Conservation (phyloP, 1,140 invertebrate genomes). For the Eriocheir sinensis region DNA sequence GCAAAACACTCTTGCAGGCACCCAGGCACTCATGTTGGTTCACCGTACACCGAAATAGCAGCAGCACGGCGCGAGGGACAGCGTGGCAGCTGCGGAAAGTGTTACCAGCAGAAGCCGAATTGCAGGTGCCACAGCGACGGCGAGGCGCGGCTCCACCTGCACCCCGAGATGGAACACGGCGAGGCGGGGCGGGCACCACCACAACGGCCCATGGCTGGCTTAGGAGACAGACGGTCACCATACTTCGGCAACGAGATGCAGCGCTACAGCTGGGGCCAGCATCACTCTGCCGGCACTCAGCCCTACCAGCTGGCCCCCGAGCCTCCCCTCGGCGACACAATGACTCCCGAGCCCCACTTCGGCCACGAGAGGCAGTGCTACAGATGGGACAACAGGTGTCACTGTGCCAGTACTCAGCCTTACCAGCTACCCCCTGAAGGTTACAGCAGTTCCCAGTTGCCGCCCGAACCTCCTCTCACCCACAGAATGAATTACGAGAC, state of each 20-base stretch:
- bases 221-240: not conserved
- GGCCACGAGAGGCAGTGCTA: slow-evolving; percentile 33
- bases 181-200: too few species aligned
- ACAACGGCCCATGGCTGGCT: too few species aligned
- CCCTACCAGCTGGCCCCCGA: too few species aligned
- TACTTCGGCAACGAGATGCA: not conserved
- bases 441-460: not conserved
- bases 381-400: not conserved
- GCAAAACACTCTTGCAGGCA: too few species aligned
- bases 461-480: not conserved
- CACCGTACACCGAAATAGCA: not conserved
- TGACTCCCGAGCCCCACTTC: too few species aligned
- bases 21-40: not conserved
- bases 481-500: not conserved
- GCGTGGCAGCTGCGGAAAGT: not conserved
- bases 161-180: not conserved
- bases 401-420: slow-evolving; percentile 41
- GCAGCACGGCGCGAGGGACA: not conserved
- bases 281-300: too few species aligned
- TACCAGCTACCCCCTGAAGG: slow-evolving; percentile 28
- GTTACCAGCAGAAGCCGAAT: not conserved
- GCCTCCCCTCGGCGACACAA: too few species aligned
- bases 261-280: not conserved
- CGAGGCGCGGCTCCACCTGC: not conserved
- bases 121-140: not conserved